phyloP scores from a whole-genome alignment of 1,140 invertebrate species.

The Metopolophium dirhodum region DNA sequence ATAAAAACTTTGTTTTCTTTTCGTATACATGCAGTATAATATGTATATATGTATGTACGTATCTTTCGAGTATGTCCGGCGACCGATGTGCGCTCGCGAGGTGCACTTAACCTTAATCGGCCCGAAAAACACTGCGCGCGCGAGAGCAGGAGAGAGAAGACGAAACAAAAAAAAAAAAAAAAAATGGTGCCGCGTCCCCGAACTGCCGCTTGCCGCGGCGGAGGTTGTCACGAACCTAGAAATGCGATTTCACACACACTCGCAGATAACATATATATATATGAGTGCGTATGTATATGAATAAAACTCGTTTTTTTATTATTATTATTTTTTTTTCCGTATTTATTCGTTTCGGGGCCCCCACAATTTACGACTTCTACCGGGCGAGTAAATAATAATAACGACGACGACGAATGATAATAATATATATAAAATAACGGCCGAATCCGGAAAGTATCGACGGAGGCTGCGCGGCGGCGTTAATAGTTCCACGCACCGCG shows the following conservation, averaged over 20 bases:
- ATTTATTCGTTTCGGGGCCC: constrained; percentile 37
- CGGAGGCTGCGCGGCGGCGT: constrained; percentile 28
- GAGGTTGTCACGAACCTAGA: constrained; percentile 51
- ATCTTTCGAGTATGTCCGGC: neutral
- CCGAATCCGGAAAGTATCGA: constrained; percentile 45
- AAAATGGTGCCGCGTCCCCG: constrained; percentile 5
- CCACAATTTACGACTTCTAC: constrained; percentile 49
- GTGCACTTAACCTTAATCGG: constrained; percentile 51
- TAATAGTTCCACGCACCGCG: constrained; percentile 49
- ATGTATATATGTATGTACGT: too few species aligned
- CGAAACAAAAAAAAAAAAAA: neutral
- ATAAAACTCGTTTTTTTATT: constrained; percentile 45
- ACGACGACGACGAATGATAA: constrained; percentile 19
- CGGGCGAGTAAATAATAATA: constrained; percentile 46
- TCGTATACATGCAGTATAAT: neutral
- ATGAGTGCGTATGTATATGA: neutral
- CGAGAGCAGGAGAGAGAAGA: neutral
- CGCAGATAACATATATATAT: neutral
- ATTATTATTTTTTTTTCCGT: neutral
- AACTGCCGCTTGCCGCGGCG: neutral
- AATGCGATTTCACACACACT: constrained; percentile 45
- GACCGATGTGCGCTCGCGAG: neutral
- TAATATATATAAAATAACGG: constrained; percentile 34
- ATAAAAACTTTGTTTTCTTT: constrained; percentile 16
- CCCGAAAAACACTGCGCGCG: neutral